Evolutionary conservation across 1,140 invertebrate species (phyloP), one percentile per base, ranked within the genome.

Genomic region (Megathymus violae): DNA sequence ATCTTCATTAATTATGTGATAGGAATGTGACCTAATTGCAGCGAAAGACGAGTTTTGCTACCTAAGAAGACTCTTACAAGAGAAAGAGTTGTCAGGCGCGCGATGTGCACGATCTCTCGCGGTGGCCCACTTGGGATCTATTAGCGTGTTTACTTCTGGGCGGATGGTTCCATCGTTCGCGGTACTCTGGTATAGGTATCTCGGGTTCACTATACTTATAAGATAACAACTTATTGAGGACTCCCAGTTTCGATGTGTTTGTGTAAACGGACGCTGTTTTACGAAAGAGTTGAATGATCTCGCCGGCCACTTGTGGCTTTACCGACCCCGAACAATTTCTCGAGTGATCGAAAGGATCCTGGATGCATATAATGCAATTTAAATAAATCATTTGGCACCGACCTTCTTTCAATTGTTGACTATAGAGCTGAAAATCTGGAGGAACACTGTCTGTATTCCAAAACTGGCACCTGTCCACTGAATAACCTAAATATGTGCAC

Each of bases 281-380:
- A 6, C 58, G n/a, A 19, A 82, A 64, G 16, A 69, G 43, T n/a
- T 22, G 4, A 7, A 63, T 10, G 10, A 84, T 62, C 15, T 43
- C 73, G 5, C 51, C 59, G 2, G 74, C 64, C 22, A 86, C 43
- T 34, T 73, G 78, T 0, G 60, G 62, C 54, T 75, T 64, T 10
- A 93, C 76, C 1, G 64, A 66, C 1, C 68, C 66, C 0, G 91
- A 82, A 41, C 92, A 82, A 68, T 95, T 95, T 59, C 92, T 83
- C 59, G 77, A 91, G 16, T 93, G 92, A 54, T 94, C 93, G 63
- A 94, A 93, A 0, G 94, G 93, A 85, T 95, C 94, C 78, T 95
- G 94, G 0, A 95, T 40, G 68, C 93, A 94, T 48, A 94, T 85
- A 61, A 6, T 91, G 73, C 3, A 92, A 67, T 56, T 82, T 80